These are phyloP conservation scores for Ceraclea dissimilis DNA, from an alignment of 2,888 invertebrate genomes.

Conservation along the genomic window DNA sequence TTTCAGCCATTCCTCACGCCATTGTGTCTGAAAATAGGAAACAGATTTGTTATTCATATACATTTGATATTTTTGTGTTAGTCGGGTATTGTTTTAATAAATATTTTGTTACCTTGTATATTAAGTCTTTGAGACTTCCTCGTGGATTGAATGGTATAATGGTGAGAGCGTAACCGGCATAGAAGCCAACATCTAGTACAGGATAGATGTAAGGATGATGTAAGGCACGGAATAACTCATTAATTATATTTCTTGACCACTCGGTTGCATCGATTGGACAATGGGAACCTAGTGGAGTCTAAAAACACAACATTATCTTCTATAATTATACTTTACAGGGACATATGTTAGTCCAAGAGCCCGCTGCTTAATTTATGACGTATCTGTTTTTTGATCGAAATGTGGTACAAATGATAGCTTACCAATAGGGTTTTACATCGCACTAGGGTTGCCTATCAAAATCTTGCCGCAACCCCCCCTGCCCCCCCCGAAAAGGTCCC, in stretches of 20 bases:
- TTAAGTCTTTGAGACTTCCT: slow-evolving; percentile 84
- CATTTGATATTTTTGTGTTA: no score
- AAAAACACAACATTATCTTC: slow-evolving; percentile 28
- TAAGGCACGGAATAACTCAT: slow-evolving; percentile 75
- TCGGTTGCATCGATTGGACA: slow-evolving; percentile 62
- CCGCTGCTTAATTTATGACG: no score
- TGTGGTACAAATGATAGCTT: no score
- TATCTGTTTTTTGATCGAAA: no score
- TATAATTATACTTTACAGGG: neutral
- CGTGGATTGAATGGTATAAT: slow-evolving; percentile 77
- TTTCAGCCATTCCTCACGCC: slow-evolving; percentile 71
- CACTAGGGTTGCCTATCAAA: no score
- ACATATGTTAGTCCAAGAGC: no score
- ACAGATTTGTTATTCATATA: no score
- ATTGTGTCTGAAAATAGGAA: slow-evolving; percentile 62
- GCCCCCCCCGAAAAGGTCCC: no score
- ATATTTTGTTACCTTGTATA: slow-evolving; percentile 60
- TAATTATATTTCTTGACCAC: slow-evolving; percentile 58
- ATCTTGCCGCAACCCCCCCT: no score
- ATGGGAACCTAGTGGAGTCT: slow-evolving; percentile 52
- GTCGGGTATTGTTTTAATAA: no score
- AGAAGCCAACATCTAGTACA: slow-evolving; percentile 76
- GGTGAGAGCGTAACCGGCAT: slow-evolving; percentile 59
- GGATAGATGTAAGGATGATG: slow-evolving; percentile 93
- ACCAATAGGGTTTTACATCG: no score